A percentile compares a stretch with the other conserved stretches of the same genome.
Evolutionary conservation across 2,888 invertebrate genomes (phyloP).

Genomic region (Nyleta sp.): DNA sequence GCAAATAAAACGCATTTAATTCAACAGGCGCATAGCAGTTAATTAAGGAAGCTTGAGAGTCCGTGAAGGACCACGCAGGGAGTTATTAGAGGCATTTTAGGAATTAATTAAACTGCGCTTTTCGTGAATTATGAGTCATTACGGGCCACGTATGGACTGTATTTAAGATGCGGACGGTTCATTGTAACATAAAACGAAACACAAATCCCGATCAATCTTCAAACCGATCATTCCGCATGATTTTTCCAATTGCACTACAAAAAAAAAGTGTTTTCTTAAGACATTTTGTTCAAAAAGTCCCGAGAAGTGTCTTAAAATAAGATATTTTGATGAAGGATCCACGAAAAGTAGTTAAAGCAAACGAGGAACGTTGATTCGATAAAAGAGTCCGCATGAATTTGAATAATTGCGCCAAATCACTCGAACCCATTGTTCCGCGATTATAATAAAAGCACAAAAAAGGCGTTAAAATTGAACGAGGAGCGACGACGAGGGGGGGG

Average conservation of each 20-base stretch:
- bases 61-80: slow-evolving; percentile 34
- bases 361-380: slow-evolving; percentile 5
- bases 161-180: slow-evolving; percentile 2
- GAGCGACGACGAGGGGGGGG: slow-evolving; percentile 14
- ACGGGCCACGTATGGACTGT: slow-evolving; percentile 16
- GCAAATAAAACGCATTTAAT: slow-evolving; percentile 32
- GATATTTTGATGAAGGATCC: too few relatives aligned
- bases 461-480: slow-evolving; percentile 30
- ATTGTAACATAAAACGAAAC: too few relatives aligned
- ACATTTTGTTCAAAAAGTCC: too few relatives aligned
- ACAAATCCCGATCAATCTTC: too few relatives aligned
- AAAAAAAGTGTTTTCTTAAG: too few relatives aligned
- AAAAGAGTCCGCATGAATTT: slow-evolving; percentile 22
- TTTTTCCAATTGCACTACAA: too few relatives aligned
- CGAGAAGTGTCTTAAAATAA: too few relatives aligned
- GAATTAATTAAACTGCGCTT: slow-evolving; percentile 45
- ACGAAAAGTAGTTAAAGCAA: not conserved
- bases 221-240: too few relatives aligned
- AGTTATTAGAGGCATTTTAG: slow-evolving; percentile 41
- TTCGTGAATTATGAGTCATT: slow-evolving; percentile 39
- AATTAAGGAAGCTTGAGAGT: slow-evolving; percentile 40
- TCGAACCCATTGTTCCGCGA: slow-evolving; percentile 29
- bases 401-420: slow-evolving; percentile 36
- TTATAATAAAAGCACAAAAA: slow-evolving; percentile 17
- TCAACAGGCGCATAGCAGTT: slow-evolving; percentile 21